phyloP scores from a whole-genome alignment of 2,797 vertebrate species.

The Paramormyrops hopkinsi region DNA sequence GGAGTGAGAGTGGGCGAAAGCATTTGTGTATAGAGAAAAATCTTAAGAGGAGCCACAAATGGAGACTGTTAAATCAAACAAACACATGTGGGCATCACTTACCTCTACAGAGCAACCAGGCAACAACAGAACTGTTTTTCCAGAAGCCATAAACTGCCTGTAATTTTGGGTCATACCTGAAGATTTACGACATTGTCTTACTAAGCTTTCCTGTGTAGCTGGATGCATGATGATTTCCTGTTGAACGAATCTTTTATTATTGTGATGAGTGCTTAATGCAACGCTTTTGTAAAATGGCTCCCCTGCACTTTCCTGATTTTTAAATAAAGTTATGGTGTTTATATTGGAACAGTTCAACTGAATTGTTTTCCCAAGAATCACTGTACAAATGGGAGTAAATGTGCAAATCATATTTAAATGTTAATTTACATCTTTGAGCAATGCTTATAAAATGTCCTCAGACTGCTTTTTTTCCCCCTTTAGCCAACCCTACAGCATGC shows the following conservation, averaged over 20 bases:
- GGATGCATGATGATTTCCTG: not conserved
- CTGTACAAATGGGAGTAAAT: constrained; percentile 8
- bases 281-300: not conserved
- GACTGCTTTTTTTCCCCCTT: not conserved
- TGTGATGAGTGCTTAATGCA: not conserved
- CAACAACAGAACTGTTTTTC: not conserved
- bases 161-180: not conserved
- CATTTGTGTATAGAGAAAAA: not conserved
- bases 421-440: not conserved
- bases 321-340: not conserved
- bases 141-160: constrained; percentile 2
- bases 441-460: constrained; percentile 6
- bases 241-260: not conserved
- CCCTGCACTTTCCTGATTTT: not conserved
- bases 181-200: not conserved
- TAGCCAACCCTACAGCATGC: not conserved
- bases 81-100: not conserved
- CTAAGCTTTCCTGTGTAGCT: not conserved
- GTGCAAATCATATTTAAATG: constrained; percentile 7
- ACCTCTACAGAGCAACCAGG: not conserved
- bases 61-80: not conserved
- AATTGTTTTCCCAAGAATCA: not conserved
- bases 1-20: not conserved
- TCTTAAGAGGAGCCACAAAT: not conserved
- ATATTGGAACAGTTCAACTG: not conserved